Percentiles rank a stretch among this genome's conserved stretches.
Evolutionary conservation across 2,113 vertebrate species (phyloP).

Genomic region (Ceyx melanurus): DNA sequence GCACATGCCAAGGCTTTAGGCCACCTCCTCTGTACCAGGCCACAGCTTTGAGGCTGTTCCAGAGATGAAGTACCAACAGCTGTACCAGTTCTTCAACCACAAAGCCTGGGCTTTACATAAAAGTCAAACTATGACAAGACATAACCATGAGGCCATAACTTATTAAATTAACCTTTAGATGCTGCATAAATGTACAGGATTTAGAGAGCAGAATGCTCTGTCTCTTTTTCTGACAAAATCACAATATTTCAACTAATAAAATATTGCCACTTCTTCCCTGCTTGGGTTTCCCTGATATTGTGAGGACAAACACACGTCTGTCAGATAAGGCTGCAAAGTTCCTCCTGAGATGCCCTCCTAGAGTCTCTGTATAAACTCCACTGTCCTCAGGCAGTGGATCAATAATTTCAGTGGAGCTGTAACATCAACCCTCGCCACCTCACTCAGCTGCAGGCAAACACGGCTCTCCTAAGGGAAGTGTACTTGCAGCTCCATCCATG

Average conservation of each 20-base stretch:
- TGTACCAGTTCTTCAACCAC: neutral
- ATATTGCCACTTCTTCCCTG: slow-evolving; percentile 58
- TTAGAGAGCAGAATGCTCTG: slow-evolving; percentile 12
- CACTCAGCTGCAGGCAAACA: neutral
- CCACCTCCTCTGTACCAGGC: rapidly evolving
- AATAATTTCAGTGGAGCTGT: neutral
- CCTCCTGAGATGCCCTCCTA: slow-evolving; percentile 38
- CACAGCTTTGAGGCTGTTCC: neutral
- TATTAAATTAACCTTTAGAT: slow-evolving; percentile 56
- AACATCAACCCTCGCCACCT: neutral
- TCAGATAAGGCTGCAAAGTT: slow-evolving; percentile 52
- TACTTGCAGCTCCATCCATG: neutral
- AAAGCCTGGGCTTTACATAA: neutral
- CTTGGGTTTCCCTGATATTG: slow-evolving; percentile 38
- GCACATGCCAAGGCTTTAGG: neutral
- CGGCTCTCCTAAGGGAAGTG: neutral
- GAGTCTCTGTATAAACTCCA: neutral
- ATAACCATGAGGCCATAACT: slow-evolving; percentile 22
- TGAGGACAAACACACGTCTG: slow-evolving; percentile 52
- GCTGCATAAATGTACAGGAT: neutral
- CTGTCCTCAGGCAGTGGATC: neutral
- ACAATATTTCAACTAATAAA: slow-evolving; percentile 56
- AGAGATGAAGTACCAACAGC: neutral
- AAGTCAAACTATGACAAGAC: neutral
- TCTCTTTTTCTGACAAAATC: slow-evolving; percentile 25